Evolutionary conservation across 1,140 invertebrate species (phyloP), one percentile per base, ranked within the genome.

Genomic region (Lordiphosa stackelbergi): DNA sequence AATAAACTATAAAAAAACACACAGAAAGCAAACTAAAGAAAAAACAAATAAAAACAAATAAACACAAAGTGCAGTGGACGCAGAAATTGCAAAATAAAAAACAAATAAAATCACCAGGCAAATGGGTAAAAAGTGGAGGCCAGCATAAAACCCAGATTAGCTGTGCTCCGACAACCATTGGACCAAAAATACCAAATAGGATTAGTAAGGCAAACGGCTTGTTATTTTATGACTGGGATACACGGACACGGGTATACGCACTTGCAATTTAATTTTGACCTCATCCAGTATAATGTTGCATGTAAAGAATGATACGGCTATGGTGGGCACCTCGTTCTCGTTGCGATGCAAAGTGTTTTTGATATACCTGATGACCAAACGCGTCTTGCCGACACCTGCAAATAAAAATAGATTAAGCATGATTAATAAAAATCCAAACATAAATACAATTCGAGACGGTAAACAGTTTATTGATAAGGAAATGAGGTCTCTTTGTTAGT

Each of bases 251-350:
- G 52, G 42, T 55, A 62, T 64, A 78, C 71, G 78, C 88, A 94
- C 93, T 90, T 94, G 93, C 66, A 95, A 86, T 89, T 92, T 94
- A 6, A 95, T 90, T 85, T 89, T 92, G 57, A 91, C 90, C 61
- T 93, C 90, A 4, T 91, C 90, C 28, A 94, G 62, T 51, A 92
- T 92, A 65, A 96, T 91, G 85, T 92, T 95, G 86, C 94, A 95
- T 4, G 92, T 95, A 83, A 95, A 95, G 88, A 96, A 97, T 3
- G 94, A 95, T 31, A 95, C 95, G 2, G 95, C 95, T 73, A 97
- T 95, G 6, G 95, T 97, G 9, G 95, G 94, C 53, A 92, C 93
- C 8, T 92, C 91, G 72, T 91, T 91, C 10, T 92, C 91, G 69
- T 91, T 91, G 45, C 91, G 90, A 56, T 91, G 92, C 81, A 94